phyloP scores from a whole-genome alignment of 2,113 vertebrate genomes.

The Typhlomys cinereus region DNA sequence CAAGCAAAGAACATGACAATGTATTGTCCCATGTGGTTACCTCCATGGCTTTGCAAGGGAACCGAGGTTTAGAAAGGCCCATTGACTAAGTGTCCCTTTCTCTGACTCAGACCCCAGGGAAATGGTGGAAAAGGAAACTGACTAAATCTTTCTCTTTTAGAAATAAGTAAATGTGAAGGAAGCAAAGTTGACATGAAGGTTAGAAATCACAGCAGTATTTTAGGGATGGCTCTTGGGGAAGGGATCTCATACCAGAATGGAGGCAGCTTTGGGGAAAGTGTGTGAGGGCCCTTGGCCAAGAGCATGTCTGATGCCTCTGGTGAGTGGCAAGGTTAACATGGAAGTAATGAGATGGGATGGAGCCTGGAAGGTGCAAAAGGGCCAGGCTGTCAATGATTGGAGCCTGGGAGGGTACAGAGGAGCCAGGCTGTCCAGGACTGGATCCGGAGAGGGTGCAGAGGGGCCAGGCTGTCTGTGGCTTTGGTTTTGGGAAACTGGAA shows the following conservation, averaged over 20 bases:
- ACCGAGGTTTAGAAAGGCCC: background rate
- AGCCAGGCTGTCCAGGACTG: too few species aligned
- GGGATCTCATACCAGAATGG: background rate
- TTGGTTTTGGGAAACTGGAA: background rate
- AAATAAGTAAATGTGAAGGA: background rate
- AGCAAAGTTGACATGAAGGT: background rate
- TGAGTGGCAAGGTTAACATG: background rate
- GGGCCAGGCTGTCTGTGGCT: background rate
- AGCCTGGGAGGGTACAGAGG: background rate
- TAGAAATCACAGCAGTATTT: background rate
- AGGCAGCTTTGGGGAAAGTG: background rate
- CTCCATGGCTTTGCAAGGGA: background rate
- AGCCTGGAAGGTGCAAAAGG: background rate
- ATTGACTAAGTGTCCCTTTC: background rate
- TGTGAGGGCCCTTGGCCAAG: background rate
- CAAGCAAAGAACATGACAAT: background rate
- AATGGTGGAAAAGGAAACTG: background rate
- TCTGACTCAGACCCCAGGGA: background rate
- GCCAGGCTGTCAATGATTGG: too few species aligned
- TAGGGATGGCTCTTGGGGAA: background rate
- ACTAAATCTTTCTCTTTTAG: background rate
- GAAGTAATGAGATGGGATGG: background rate
- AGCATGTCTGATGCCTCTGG: background rate
- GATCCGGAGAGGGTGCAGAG: background rate
- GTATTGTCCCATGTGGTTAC: background rate